Evolutionary conservation across 2,797 vertebrate species (phyloP).

Genomic region (Epinephelus coioides): DNA sequence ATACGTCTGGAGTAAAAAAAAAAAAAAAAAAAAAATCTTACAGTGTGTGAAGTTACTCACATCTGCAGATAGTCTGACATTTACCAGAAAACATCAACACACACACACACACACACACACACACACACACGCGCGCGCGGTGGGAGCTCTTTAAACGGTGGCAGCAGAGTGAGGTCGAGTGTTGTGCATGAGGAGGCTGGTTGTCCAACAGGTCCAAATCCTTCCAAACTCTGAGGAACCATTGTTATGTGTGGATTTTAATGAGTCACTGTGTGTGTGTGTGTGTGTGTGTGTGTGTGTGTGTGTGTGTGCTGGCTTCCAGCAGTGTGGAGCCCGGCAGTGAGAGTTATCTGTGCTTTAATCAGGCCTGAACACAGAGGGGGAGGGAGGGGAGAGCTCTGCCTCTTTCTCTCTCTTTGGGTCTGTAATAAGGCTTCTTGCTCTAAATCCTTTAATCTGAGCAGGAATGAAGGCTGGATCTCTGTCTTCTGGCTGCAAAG

Average conservation of each 20-base stretch:
- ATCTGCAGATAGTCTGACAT: conserved; percentile 10
- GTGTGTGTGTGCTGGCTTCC: conserved; percentile 34
- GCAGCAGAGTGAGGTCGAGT: not conserved
- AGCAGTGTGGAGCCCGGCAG: conserved; percentile 48
- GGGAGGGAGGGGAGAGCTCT: conserved; percentile 46
- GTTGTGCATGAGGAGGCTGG: not conserved
- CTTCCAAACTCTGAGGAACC: conserved; percentile 31
- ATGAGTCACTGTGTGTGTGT: conserved; percentile 24
- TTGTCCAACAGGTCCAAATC: conserved; percentile 51
- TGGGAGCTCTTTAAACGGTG: not conserved
- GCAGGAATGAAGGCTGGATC: conserved; percentile 72
- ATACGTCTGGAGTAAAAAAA: not conserved
- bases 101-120: not conserved
- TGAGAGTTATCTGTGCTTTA: conserved; percentile 73
- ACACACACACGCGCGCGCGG: not conserved
- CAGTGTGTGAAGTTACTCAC: conserved; percentile 13
- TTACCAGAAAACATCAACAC: not conserved
- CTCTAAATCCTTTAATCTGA: conserved; percentile 81
- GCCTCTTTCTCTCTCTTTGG: conserved; percentile 29
- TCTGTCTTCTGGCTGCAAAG: conserved; percentile 70
- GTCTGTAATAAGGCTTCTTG: conserved; percentile 70
- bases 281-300: conserved; percentile 10
- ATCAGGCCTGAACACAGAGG: conserved; percentile 68
- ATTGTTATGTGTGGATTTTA: conserved; percentile 53
- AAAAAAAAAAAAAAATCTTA: conserved; percentile 10